Conservation (phyloP, 2,797 vertebrate genomes). For the Hydrophis major region DNA sequence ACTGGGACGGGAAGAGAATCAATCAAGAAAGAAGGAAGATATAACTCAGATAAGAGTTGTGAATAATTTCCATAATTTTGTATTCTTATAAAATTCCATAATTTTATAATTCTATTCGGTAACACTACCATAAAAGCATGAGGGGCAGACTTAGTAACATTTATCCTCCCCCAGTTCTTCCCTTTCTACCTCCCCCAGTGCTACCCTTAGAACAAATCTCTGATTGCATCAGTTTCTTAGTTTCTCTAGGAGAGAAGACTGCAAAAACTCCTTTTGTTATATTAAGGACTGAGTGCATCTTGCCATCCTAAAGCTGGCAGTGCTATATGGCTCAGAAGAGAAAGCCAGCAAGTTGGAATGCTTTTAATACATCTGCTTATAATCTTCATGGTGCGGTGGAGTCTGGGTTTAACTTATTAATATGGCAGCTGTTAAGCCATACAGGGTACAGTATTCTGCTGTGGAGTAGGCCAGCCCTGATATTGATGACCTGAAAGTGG, state of each 20-base stretch:
- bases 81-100: neutral
- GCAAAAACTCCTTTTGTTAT: neutral
- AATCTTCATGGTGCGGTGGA: neutral
- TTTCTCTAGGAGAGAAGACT: neutral
- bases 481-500: neutral
- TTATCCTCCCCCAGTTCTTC: neutral
- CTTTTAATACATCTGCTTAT: neutral
- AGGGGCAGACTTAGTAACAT: neutral
- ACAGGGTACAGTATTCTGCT: neutral
- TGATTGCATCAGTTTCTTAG: neutral
- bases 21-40: neutral
- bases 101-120: neutral
- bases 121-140: neutral
- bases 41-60: neutral
- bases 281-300: neutral
- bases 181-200: neutral
- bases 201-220: neutral
- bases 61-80: neutral
- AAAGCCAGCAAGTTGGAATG: neutral
- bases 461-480: neutral
- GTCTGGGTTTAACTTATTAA: neutral
- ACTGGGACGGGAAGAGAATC: neutral
- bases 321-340: neutral
- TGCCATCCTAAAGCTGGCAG: neutral
- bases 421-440: neutral